Conservation (phyloP, 2,888 invertebrate genomes). For the Podotricha telesiphe region DNA sequence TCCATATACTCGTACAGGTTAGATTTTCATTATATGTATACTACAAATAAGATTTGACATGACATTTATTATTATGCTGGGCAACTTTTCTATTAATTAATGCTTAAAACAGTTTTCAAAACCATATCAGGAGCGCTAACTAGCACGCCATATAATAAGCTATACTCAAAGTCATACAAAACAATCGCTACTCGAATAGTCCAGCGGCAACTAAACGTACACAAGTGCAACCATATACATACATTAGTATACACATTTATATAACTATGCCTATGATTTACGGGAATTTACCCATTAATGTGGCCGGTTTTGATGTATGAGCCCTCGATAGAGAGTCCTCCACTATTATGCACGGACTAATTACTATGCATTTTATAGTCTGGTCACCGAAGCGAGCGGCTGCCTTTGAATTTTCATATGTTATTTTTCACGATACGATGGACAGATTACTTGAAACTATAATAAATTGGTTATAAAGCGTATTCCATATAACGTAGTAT, state of each 20-base stretch:
- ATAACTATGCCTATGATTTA: conserved; percentile 27
- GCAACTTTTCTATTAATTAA: background rate
- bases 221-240: background rate
- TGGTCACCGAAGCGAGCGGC: conserved; percentile 31
- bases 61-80: too few relatives aligned
- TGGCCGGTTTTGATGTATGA: conserved; percentile 37
- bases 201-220: conserved; percentile 13
- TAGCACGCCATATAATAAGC: background rate
- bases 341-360: conserved; percentile 40
- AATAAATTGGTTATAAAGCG: conserved; percentile 13
- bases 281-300: conserved; percentile 44
- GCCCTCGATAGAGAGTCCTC: conserved; percentile 41
- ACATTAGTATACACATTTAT: background rate
- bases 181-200: conserved; percentile 5
- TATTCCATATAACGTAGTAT: background rate
- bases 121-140: background rate
- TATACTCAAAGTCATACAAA: background rate
- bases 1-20: too few relatives aligned
- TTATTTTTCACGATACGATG: conserved; percentile 30
- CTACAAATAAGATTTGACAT: too few relatives aligned
- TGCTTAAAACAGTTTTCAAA: background rate
- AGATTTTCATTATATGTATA: too few relatives aligned
- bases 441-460: conserved; percentile 30
- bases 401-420: conserved; percentile 37
- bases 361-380: conserved; percentile 37